Evolutionary conservation across 2,888 invertebrate species (phyloP).

Genomic region (Microctonus brassicae): DNA sequence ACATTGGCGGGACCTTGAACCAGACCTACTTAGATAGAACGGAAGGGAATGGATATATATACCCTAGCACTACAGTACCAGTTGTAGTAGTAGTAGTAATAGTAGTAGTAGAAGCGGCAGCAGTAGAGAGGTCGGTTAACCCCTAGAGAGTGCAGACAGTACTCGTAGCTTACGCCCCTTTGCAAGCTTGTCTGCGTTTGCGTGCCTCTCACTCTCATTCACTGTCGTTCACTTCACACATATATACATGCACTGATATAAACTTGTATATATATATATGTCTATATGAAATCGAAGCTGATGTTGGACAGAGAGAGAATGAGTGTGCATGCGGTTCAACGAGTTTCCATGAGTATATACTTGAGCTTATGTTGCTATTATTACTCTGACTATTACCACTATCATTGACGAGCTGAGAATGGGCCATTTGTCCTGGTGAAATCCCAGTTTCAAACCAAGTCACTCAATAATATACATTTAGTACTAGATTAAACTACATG

Average conservation of each 20-base stretch:
- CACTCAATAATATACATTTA: too few species aligned
- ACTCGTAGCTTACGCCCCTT: slow-evolving; percentile 30
- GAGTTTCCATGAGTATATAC: too few species aligned
- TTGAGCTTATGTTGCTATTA: not conserved
- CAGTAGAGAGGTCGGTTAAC: slow-evolving; percentile 33
- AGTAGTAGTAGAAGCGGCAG: slow-evolving; percentile 2
- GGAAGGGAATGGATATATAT: not conserved
- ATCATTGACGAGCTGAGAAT: not conserved
- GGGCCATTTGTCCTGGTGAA: not conserved
- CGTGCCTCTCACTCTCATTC: not conserved
- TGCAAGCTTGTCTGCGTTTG: slow-evolving; percentile 14
- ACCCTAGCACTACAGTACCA: not conserved
- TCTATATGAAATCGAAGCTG: not conserved
- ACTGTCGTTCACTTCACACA: not conserved
- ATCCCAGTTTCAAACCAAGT: not conserved
- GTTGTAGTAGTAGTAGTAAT: not conserved
- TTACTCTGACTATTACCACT: not conserved
- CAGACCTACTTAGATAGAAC: slow-evolving; percentile 35
- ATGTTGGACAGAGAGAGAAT: not conserved
- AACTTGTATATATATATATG: not conserved
- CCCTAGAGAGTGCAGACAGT: slow-evolving; percentile 26
- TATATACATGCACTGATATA: too few species aligned
- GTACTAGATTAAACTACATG: too few species aligned
- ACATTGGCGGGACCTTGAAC: slow-evolving; percentile 35
- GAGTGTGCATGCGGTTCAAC: not conserved